A percentile compares a stretch with the other conserved stretches of the same genome.
Evolutionary conservation across 2,797 vertebrate genomes (phyloP).

Genomic region (Acanthornis magna): DNA sequence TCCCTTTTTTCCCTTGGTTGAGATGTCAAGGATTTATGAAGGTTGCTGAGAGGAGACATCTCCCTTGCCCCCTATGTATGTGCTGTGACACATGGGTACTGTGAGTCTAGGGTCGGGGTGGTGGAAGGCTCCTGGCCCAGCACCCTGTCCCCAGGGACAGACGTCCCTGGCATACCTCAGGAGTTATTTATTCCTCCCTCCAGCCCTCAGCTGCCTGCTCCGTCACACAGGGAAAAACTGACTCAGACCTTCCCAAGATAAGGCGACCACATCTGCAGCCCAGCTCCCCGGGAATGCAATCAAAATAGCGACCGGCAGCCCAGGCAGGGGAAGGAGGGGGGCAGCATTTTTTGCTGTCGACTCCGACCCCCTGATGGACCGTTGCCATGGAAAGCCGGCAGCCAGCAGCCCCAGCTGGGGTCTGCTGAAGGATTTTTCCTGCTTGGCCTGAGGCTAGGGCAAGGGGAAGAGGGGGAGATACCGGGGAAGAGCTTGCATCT

Average conservation of each 20-base stretch:
- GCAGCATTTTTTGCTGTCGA: neutral
- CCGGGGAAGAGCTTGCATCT: neutral
- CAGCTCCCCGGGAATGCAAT: conserved; percentile 40
- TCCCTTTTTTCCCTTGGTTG: neutral
- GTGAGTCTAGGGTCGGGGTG: neutral
- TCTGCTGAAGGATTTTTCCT: conserved; percentile 59
- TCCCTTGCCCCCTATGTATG: accelerated
- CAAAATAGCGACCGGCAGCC: neutral
- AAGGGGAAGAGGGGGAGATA: neutral
- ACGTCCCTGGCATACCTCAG: neutral
- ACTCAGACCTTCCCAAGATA: conserved; percentile 67
- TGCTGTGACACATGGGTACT: accelerated
- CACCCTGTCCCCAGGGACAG: neutral
- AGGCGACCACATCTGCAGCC: conserved; percentile 58
- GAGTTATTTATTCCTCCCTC: conserved; percentile 55
- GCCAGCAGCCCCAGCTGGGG: conserved; percentile 48
- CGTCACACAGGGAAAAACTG: conserved; percentile 54
- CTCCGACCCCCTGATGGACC: conserved; percentile 42
- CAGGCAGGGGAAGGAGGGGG: neutral
- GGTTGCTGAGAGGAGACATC: neutral
- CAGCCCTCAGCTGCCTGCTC: conserved; percentile 40
- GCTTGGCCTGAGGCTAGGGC: conserved; percentile 49
- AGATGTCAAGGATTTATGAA: neutral
- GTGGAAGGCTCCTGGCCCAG: neutral
- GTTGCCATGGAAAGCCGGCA: conserved; percentile 60